Evolutionary conservation across 2,797 vertebrate genomes (phyloP), one percentile per base, ranked within the genome.

Genomic region (Esox lucius): DNA sequence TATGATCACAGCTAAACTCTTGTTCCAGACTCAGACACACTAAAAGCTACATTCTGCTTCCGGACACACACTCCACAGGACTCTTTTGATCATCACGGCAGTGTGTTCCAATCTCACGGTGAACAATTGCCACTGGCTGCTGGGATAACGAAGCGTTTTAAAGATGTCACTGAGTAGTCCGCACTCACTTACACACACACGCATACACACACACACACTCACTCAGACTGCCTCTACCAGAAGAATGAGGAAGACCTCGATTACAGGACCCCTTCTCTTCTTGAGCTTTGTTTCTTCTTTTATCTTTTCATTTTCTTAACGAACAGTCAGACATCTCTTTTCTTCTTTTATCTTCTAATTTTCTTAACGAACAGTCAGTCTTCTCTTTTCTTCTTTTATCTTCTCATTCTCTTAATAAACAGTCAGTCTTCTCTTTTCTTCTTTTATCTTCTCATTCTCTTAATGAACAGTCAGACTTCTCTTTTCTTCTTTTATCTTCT

Each of bases 391-490:
- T 56, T n/a, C 53, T 56, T 56, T 56, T n/a, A n/a, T 56, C 53
- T 22, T 56, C 6, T n/a, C 8, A 56, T 79, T 80, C 76, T 85
- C 84, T 84, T 89, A 92, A 90, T 89, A 85, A 92, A 90, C 84
- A 85, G 71, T 80, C 73, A 71, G 73, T 80, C 39, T 42, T 9
- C 9, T 42, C 39, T 31, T 31, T 31, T 31, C 28, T 31, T 31
- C 39, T 6, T 42, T 42, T 9, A 7, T 42, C 39, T 42, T 42
- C 39, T 42, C 39, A 42, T 42, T 42, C 5, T 42, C 39, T 42
- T 42, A 42, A 90, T 89, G 85, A 92, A 90, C 84, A 85, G 72
- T 80, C 73, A 71, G 72, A 80, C 28, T 31, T 31, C 28, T 31
- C 28, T 31, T 31, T 31, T 31, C 28, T 31, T 31, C 28, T 31